Evolutionary conservation across 1,140 invertebrate species (phyloP), one percentile per base, ranked within the genome.

Genomic region (Sesamia nonagrioides): DNA sequence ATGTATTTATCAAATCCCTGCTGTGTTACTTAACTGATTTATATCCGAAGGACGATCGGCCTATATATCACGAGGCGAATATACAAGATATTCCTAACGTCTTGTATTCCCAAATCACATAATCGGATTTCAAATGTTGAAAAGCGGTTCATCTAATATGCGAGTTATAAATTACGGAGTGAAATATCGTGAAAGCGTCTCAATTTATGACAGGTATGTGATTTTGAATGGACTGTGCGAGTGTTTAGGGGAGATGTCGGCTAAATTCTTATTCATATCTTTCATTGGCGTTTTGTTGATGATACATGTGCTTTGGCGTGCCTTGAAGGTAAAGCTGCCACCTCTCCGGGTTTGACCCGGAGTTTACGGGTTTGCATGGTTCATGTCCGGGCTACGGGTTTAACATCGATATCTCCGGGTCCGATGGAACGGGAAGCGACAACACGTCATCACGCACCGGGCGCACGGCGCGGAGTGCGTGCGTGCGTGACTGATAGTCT

Each of bases 121-220:
- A 75, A 75, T 75, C 72, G 54, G 37, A 75, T 75, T 75, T 75
- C 56, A 56, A 75, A 61, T 35, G 56, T 40, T 61, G 72, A 42
- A 73, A 73, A 75, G 72, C 72, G 33, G 35, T 56, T 27, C 52
- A 17, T 58, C 27, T 73, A 73, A 73, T 35, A 58, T 40, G 11
- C 5, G 11, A 68, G 63, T 68, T 68, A 42, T 48, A 27, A 68
- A 68, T 68, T 68, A 68, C 40, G 13, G 40, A 68, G 40, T 18
- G 52, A 37, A 56, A 58, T 73, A 73, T 58, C 33, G 71, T 56
- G 42, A 71, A 52, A 35, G 33, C 42, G 33, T 52, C 68, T 52
- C 68, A 35, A 52, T 72, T 37, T 18, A 9, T 71, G 52, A 21
- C 33, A 50, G 9, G 21, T 54, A 18, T 37, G 48, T 71, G 45